Conservation (phyloP, 2,888 invertebrate species). For the Caenorhabditis macrosperma region DNA sequence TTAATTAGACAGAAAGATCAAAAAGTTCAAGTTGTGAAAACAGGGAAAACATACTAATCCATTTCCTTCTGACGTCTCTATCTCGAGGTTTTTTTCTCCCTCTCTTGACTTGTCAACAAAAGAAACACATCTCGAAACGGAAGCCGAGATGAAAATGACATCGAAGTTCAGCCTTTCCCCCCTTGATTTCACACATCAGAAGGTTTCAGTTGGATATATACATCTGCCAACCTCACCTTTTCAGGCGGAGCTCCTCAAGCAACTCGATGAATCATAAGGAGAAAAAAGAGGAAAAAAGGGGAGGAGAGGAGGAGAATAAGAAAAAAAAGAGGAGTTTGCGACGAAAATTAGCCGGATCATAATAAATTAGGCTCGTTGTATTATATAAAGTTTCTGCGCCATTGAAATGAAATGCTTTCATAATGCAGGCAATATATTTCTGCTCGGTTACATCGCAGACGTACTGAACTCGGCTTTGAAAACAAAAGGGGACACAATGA, state of each 20-base stretch:
- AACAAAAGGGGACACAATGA: no score
- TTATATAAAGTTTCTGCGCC: not conserved
- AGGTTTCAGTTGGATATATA: no score
- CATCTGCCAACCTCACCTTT: no score
- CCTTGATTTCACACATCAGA: no score
- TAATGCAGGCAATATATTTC: not conserved
- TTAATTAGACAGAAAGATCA: not conserved
- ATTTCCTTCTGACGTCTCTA: not conserved
- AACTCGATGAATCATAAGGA: not conserved
- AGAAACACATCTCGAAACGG: not conserved
- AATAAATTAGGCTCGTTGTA: conserved; percentile 7
- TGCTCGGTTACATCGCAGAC: not conserved
- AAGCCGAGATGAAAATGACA: not conserved
- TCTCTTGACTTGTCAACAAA: not conserved
- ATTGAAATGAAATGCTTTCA: no score
- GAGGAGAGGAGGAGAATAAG: not conserved
- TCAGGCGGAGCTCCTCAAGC: no score
- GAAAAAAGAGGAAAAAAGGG: not conserved
- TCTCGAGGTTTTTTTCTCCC: not conserved
- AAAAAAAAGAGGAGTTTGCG: not conserved
- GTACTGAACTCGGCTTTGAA: no score
- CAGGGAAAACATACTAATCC: not conserved
- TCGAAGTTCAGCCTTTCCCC: not conserved
- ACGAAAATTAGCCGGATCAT: conserved; percentile 19
- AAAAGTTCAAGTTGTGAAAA: not conserved